Base-by-base conservation (phyloP, 2,888 invertebrate genomes). In the Erebia ligea region DNA sequence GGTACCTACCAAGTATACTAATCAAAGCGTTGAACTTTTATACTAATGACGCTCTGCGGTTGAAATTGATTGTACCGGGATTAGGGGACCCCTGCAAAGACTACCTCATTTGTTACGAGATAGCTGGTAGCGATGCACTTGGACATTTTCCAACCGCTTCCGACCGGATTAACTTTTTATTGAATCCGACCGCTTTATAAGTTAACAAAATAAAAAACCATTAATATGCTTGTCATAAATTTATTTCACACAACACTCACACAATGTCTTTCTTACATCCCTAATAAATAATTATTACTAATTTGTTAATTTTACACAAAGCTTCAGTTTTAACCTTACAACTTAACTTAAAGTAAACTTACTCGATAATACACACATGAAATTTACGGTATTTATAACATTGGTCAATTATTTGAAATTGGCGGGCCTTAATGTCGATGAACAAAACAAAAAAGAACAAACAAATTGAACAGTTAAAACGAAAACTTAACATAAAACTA, bases 261-360 rank as follows among this genome's bases (percentile, higher is more conserved):
- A 79, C 77, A 69, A 73, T 76, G 73, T 82, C 88, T 86, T 82
- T 83, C 89, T 88, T 85, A 88, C 89, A 80, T 88, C 86, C 73
- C 84, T 87, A 84, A 85, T 86, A 85, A 84, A 85, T 84, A 90
- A 88, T 87, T 13, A 62, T 9, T 19, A 70, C 69, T 63, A 71
- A 95, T 84, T 94, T 94, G 85, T 94, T 93, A 82, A 96, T 92
- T 81, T 90, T 91, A 81, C 80, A 89, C 83, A 95, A 94, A 81
- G 91, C 89, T 86, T 95, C 89, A 78, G 94, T 94, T 89, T 95
- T 95, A 83, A 94, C 94, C 72, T 79, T 91, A 85, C 56, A 45
- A 76, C 74, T 77, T 81, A 67, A 77, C 77, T 80, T 79, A 78
- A 76, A 76, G 74, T 76, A 78, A 75, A 73, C 76, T 68, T 76